Base-by-base conservation (phyloP, 2,797 vertebrate genomes). In the Pseudomugil gertrudae region DNA sequence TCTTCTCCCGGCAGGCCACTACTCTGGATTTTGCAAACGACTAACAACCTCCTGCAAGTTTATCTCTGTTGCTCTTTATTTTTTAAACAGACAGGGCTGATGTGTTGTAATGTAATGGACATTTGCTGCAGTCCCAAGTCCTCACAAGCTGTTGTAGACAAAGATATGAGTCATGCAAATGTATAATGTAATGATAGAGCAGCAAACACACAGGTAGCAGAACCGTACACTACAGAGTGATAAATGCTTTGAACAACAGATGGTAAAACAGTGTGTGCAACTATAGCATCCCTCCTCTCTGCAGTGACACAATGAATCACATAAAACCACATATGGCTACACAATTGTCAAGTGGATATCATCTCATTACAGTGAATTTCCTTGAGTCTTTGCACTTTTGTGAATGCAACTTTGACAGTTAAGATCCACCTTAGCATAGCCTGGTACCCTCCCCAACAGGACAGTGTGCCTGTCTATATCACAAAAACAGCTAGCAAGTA, bases 221-320 rank as follows among this genome's bases (percentile, higher is more conserved):
- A 56, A 27, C 40, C 36, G 7, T 13, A 27, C 10, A 5, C 13
- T 36, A 26, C 54, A 61, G 54, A 36, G 58, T 32, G 38, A 40
- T 17, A 40, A 53, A 51, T 36, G 63, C 29, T 77, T 53, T 61
- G 40, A 63, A 76, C 14, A 72, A 65, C 72, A 87, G 84, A 84
- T 82, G 78, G 77, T 77, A 21, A 15, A 70, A 62, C 57, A 52
- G 61, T 71, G 58, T 60, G 72, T 23, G 36, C 38, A 56, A 67
- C 40, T 63, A 64, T 48, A 64, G 63, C 70, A 33, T 51, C 72
- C 75, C 72, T 80, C 70, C 79, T 80, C 74, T 77, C 77, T 74
- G 57, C 79, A 74, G 75, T 51, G 60, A 67, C 68, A 60, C 52
- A 68, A 23, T 80, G 67, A 74, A 67, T 68, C 80, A 79, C 35